Percentiles rank a stretch among this genome's conserved stretches.
Conservation (phyloP, 2,888 invertebrate species). For the Listrodromus nycthemerus region DNA sequence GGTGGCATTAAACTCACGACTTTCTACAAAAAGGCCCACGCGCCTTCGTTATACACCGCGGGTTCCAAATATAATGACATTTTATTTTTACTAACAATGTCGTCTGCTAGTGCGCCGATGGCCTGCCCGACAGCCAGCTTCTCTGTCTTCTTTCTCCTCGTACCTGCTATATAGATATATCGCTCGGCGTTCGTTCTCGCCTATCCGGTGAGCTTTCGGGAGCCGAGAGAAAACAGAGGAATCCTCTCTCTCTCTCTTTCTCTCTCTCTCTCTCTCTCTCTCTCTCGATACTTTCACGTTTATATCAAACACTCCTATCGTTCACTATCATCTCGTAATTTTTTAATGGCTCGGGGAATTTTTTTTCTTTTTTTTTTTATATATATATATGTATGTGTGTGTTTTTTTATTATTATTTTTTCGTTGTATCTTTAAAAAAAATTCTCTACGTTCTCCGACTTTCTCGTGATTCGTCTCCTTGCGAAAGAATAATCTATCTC, state of each 20-base stretch:
- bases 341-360: constrained; percentile 21
- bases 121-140: constrained; percentile 35
- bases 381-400: too few relatives aligned
- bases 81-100: constrained; percentile 82
- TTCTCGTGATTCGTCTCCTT: neutral
- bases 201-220: constrained; percentile 42
- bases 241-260: constrained; percentile 45
- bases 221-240: neutral
- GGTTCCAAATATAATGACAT: constrained; percentile 79
- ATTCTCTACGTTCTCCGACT: constrained; percentile 12
- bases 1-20: constrained; percentile 48
- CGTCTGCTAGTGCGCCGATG: constrained; percentile 75
- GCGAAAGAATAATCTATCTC: constrained; percentile 7
- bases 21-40: constrained; percentile 63
- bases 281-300: constrained; percentile 54
- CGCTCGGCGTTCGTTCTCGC: constrained; percentile 24
- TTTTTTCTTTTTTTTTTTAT: constrained; percentile 42
- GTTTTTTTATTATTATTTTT: constrained; percentile 2
- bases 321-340: constrained; percentile 61
- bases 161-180: constrained; percentile 16
- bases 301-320: constrained; percentile 52
- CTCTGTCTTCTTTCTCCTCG: constrained; percentile 42
- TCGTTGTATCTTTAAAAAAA: constrained; percentile 29
- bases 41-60: constrained; percentile 58
- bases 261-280: too few relatives aligned